Evolutionary conservation across 2,113 vertebrate genomes (phyloP), one percentile per base, ranked within the genome.

Genomic region (Sclerurus mexicanus): DNA sequence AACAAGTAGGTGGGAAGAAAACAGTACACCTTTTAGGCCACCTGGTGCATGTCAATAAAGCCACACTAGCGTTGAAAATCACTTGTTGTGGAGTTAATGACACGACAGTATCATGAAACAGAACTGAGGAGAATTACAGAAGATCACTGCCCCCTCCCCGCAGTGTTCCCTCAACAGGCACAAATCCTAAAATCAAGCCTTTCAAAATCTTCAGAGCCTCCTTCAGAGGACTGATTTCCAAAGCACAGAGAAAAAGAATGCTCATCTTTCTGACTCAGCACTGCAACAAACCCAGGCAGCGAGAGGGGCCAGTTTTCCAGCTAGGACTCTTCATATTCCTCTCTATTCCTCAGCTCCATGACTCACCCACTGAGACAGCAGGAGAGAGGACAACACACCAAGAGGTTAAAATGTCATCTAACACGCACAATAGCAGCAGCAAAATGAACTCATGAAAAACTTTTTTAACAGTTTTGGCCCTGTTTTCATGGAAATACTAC

Each of bases 401-500:
- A 55, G 58, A 93, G 85, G 87, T 95, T 78, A 95, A 90, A 94
- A 62, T 55, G 16, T 67, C 87, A 90, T 50, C 47, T 80, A 68
- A 80, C 44, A 23, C 6, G 27, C 13, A 59, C 39, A 69, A 46
- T 3, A 79, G 39, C 28, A 91, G 77, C 66, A 93, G 87, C 11
- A 90, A 89, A 95, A 95, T 39, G 68, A 95, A 84, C 39, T 59
- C 72, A 84, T 6, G 42, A 27, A 76, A 42, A 85, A 44, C 22
- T 83, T 86, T 63, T 59, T 66, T 37, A 90, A 44, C 28, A 93
- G 63, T 47, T 55, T 14, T 55, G 35, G 11, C 28, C 27, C 17
- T 86, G 14, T 60, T 88, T 92, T 90, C 67, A 37, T 14, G 87
- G 40, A 66, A 87, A 50, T 69, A 72, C 56, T 72, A 68, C 27